Conservation (phyloP, 2,113 vertebrate genomes). For the Nesospiza acunhae region DNA sequence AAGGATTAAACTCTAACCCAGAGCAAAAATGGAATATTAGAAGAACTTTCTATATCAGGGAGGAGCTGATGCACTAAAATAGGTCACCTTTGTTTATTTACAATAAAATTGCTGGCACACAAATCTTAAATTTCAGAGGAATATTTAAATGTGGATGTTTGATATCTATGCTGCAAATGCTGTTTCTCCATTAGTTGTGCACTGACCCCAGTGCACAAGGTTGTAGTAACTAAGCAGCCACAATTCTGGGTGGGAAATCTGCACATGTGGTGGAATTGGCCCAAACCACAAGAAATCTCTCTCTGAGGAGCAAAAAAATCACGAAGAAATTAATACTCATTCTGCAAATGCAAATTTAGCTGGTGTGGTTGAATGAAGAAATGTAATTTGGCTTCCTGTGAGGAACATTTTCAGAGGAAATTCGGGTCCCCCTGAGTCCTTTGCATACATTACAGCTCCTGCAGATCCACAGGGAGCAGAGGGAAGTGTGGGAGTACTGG, state of each 20-base stretch:
- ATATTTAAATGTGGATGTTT: not conserved
- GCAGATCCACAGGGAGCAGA: not conserved
- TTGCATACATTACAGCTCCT: not conserved
- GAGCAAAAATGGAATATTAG: not conserved
- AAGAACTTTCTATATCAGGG: not conserved
- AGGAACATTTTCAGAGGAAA: not conserved
- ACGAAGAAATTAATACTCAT: not conserved
- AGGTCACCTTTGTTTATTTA: not conserved
- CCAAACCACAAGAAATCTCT: not conserved
- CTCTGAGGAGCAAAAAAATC: not conserved
- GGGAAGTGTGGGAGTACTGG: not conserved
- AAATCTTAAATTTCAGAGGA: not conserved
- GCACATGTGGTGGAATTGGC: not conserved
- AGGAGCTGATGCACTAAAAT: not conserved
- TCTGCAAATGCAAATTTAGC: not conserved
- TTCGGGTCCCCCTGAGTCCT: not conserved
- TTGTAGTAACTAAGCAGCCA: not conserved
- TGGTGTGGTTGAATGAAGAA: not conserved
- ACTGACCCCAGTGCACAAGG: not conserved
- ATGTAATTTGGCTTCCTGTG: not conserved
- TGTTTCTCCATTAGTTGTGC: not conserved
- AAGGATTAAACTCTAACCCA: not conserved
- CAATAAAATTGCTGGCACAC: not conserved
- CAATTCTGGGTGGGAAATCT: not conserved
- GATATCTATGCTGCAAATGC: not conserved